Evolutionary conservation across 2,113 vertebrate genomes (phyloP).

Genomic region (Irena cyanogastra): DNA sequence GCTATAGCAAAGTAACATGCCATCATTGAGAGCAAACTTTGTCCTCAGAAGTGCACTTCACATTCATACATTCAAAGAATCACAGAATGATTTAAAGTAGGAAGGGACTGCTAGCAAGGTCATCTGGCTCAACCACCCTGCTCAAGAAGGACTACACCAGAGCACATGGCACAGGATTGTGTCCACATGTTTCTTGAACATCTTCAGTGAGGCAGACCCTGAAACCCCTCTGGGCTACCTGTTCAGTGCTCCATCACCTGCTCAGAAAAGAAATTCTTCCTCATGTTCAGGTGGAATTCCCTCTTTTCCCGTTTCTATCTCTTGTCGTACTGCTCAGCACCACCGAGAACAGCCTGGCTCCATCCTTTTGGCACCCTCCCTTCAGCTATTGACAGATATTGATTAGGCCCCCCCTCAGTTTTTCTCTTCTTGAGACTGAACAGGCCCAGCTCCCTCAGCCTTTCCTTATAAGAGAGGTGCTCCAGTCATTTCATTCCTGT

Average conservation of each 20-base stretch:
- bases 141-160: neutral
- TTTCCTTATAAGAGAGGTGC: neutral
- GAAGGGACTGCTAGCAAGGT: neutral
- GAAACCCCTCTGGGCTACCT: neutral
- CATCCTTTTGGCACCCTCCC: neutral
- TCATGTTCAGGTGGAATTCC: neutral
- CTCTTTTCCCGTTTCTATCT: neutral
- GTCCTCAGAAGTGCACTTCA: neutral
- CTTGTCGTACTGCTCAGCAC: neutral
- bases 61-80: neutral
- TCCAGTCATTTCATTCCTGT: neutral
- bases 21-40: neutral
- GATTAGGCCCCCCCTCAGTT: neutral
- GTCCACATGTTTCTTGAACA: neutral
- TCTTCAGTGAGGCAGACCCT: neutral
- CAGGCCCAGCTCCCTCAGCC: neutral
- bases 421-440: neutral
- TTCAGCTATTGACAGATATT: neutral
- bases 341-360: neutral
- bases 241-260: neutral
- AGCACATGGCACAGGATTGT: neutral
- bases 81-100: neutral
- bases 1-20: neutral
- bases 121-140: neutral
- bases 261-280: neutral